phyloP scores from a whole-genome alignment of 2,797 vertebrate genomes.

The Helicolenus hilgendorfi region DNA sequence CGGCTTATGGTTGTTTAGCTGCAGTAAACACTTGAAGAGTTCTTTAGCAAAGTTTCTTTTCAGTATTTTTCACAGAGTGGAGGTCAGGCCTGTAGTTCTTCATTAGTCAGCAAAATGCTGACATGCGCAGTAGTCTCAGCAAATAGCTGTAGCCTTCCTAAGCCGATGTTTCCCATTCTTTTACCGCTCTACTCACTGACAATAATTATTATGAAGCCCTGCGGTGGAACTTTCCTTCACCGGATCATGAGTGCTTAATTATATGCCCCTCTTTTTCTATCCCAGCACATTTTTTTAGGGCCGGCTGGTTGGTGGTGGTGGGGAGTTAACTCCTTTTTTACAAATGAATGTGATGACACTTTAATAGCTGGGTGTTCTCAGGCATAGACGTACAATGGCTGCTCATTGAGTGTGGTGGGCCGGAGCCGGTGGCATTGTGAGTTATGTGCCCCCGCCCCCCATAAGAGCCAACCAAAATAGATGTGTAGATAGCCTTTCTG shows the following conservation, averaged over 20 bases:
- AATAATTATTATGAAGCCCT: conserved; percentile 39
- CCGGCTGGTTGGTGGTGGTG: not conserved
- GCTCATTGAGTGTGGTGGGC: conserved; percentile 81
- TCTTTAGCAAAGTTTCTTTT: conserved; percentile 22
- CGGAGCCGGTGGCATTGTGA: conserved; percentile 75
- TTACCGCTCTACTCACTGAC: conserved; percentile 17
- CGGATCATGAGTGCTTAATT: conserved; percentile 48
- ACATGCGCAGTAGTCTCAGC: not conserved
- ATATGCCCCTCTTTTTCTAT: conserved; percentile 42
- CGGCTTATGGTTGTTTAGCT: not conserved
- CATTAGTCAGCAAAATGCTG: conserved; percentile 16
- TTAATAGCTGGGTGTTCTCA: conserved; percentile 85
- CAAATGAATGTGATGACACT: conserved; percentile 84
- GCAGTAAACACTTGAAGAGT: not conserved
- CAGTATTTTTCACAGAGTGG: not conserved
- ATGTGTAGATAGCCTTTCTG: conserved; percentile 73
- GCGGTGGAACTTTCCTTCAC: conserved; percentile 40
- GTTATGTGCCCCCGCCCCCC: conserved; percentile 75
- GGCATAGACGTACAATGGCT: conserved; percentile 76
- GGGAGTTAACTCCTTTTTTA: conserved; percentile 42
- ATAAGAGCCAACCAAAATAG: conserved; percentile 69
- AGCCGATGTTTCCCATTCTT: conserved; percentile 30
- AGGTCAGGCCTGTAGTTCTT: not conserved
- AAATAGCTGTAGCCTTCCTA: not conserved
- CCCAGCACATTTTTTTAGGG: conserved; percentile 14